Conservation (phyloP, 1,140 invertebrate species). For the Centruroides sculpturatus region DNA sequence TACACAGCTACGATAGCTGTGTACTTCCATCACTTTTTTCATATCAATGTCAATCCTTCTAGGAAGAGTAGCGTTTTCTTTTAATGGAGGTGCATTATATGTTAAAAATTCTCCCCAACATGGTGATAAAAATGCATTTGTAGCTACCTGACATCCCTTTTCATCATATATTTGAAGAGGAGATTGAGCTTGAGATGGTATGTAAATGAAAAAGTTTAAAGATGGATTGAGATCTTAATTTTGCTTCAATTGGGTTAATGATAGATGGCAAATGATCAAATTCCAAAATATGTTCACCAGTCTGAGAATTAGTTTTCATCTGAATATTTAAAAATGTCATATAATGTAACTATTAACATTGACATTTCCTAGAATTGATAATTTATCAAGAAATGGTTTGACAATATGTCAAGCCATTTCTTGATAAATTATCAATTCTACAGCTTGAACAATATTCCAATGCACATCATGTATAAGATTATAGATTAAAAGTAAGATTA, state of each 20-base stretch:
- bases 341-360: constrained; percentile 40
- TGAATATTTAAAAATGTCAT: constrained; percentile 47
- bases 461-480: constrained; percentile 46
- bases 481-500: constrained; percentile 58
- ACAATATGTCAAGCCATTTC: no score
- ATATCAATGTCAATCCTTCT: constrained; percentile 37
- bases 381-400: no score
- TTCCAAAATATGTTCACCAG: constrained; percentile 21
- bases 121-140: constrained; percentile 69
- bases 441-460: constrained; percentile 46
- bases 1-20: no score
- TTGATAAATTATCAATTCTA: no score
- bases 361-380: no score
- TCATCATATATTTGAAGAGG: no score
- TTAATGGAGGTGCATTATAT: constrained; percentile 25
- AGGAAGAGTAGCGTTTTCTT: constrained; percentile 14
- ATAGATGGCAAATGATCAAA: constrained; percentile 30
- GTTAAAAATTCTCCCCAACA: constrained; percentile 65
- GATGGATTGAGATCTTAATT: no score
- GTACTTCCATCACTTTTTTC: constrained; percentile 50
- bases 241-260: constrained; percentile 66
- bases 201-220: no score
- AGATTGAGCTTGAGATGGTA: no score
- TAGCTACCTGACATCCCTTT: constrained; percentile 12
- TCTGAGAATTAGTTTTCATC: constrained; percentile 33